A percentile compares a stretch with the other conserved stretches of the same genome.
phyloP scores from a whole-genome alignment of 2,113 vertebrate species.

The Athene cunicularia region DNA sequence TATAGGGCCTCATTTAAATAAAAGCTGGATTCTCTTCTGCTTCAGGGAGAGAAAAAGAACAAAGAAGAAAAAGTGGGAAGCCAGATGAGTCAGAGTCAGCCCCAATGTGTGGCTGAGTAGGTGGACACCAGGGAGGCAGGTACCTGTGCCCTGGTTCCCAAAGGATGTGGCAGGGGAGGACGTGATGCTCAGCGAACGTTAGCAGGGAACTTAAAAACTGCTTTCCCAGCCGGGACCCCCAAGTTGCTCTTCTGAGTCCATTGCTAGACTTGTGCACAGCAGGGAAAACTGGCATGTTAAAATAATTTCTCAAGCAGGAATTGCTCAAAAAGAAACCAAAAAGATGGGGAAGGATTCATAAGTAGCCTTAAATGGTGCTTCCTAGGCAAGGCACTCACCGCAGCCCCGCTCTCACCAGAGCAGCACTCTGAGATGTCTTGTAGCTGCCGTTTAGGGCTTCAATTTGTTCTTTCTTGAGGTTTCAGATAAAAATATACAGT shows the following conservation, averaged over 20 bases:
- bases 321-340: neutral
- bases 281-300: neutral
- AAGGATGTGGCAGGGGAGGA: neutral
- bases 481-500: conserved; percentile 21
- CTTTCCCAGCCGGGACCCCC: neutral
- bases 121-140: neutral
- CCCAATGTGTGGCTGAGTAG: neutral
- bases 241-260: neutral
- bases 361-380: neutral
- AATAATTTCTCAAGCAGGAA: neutral
- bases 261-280: neutral
- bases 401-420: neutral
- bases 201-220: neutral
- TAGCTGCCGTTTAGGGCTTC: neutral
- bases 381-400: neutral
- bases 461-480: neutral
- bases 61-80: conserved; percentile 8
- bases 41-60: neutral
- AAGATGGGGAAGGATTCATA: neutral
- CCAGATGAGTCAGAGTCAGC: conserved; percentile 11
- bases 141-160: neutral
- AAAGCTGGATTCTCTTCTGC: neutral
- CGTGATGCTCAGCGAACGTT: neutral
- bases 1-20: neutral
- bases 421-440: neutral